phyloP scores from a whole-genome alignment of 2,888 invertebrate genomes.

The Eugnorisma glareosa region DNA sequence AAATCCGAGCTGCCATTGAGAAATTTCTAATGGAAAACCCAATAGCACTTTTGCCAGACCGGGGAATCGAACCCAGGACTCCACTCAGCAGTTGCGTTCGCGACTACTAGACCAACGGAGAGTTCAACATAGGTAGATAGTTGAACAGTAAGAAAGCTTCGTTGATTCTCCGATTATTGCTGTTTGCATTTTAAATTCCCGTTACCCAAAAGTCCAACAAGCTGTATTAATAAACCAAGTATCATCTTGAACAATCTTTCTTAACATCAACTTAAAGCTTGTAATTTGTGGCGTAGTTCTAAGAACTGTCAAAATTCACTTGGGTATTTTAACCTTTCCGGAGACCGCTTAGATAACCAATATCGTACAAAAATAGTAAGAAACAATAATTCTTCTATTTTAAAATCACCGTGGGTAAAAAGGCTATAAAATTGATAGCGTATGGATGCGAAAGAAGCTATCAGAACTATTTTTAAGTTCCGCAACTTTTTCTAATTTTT shows the following conservation, averaged over 20 bases:
- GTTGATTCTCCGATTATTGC: no score
- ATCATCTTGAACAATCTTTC: constrained; percentile 11
- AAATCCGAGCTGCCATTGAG: not conserved
- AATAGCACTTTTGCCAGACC: not conserved
- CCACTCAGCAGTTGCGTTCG: no score
- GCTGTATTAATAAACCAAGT: constrained; percentile 11
- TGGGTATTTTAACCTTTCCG: constrained; percentile 31
- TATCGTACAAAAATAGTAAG: constrained; percentile 31
- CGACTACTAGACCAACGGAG: not conserved
- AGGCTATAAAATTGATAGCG: constrained; percentile 59
- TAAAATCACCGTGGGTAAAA: constrained; percentile 53
- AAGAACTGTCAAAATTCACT: constrained; percentile 43
- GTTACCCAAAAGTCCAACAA: constrained; percentile 20
- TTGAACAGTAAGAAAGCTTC: not conserved
- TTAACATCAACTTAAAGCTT: constrained; percentile 8
- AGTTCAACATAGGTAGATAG: not conserved
- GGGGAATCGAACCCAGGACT: not conserved
- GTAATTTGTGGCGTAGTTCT: constrained; percentile 31
- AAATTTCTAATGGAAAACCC: not conserved
- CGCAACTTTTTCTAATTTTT: constrained; percentile 58
- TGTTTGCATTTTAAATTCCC: not conserved
- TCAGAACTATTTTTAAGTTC: constrained; percentile 56
- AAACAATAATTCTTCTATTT: constrained; percentile 35
- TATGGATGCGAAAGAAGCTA: constrained; percentile 50
- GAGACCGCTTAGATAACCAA: constrained; percentile 29